A percentile compares a stretch with the other conserved stretches of the same genome.
Conservation (phyloP, 2,113 vertebrate genomes). For the Hemiscyllium ocellatum region DNA sequence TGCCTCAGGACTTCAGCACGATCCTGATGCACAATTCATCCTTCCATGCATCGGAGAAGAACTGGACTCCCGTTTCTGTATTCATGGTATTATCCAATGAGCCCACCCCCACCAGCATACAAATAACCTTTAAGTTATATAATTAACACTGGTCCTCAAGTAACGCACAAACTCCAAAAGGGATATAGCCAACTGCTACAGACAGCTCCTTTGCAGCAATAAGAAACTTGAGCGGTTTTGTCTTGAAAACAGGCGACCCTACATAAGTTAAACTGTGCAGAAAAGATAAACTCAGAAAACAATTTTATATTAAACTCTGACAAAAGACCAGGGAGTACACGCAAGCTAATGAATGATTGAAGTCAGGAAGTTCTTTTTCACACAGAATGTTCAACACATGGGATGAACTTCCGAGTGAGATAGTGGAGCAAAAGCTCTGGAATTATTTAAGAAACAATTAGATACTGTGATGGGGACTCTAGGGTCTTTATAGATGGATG, state of each 20-base stretch:
- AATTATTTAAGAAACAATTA: conserved; percentile 35
- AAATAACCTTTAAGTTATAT: too few species aligned
- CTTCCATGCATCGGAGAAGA: too few species aligned
- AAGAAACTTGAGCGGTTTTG: not conserved
- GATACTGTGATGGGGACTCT: conserved; percentile 17
- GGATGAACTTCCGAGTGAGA: not conserved
- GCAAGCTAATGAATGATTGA: conserved; percentile 1
- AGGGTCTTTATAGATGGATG: conserved; percentile 24
- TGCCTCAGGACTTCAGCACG: too few species aligned
- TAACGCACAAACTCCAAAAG: not conserved
- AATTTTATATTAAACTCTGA: not conserved
- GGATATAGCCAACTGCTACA: not conserved
- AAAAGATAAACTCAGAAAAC: not conserved
- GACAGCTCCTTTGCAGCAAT: not conserved
- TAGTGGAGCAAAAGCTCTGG: not conserved
- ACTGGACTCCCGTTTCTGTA: too few species aligned
- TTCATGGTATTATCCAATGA: not conserved
- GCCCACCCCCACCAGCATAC: too few species aligned
- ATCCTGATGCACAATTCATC: too few species aligned
- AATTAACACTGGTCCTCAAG: not conserved
- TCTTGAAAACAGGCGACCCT: not conserved
- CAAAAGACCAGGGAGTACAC: not conserved
- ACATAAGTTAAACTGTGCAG: not conserved
- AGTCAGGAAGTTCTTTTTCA: not conserved
- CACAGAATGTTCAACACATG: not conserved